phyloP scores from a whole-genome alignment of 2,113 vertebrate species.

The Caranx ignobilis region DNA sequence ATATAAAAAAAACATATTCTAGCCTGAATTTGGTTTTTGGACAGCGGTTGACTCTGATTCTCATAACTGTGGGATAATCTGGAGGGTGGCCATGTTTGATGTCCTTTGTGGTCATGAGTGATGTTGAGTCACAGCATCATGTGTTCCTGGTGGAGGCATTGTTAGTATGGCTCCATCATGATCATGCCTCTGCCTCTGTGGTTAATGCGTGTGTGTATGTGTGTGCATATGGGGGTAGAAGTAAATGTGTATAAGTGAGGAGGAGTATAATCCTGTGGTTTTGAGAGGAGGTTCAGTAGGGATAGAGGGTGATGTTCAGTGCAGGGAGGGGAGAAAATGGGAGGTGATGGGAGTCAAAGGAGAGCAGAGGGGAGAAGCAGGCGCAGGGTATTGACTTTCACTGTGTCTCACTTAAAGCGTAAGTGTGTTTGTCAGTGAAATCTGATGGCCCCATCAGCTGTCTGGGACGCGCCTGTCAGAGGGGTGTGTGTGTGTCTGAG shows the following conservation, averaged over 20 bases:
- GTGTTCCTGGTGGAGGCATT: conserved; percentile 53
- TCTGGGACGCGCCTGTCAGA: conserved; percentile 85
- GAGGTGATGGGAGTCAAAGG: conserved; percentile 53
- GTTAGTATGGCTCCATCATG: conserved; percentile 58
- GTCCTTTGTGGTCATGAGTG: conserved; percentile 54
- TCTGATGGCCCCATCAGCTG: conserved; percentile 90
- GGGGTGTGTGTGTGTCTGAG: conserved; percentile 2
- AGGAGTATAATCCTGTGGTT: conserved; percentile 55
- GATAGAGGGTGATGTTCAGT: conserved; percentile 44
- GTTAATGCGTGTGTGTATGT: conserved; percentile 40
- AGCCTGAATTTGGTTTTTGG: conserved; percentile 22
- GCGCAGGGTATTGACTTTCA: conserved; percentile 90
- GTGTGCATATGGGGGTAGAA: not conserved
- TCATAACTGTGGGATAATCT: conserved; percentile 47
- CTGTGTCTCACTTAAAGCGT: conserved; percentile 89
- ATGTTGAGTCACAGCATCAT: conserved; percentile 70
- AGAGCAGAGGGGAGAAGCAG: conserved; percentile 62
- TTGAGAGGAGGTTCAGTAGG: conserved; percentile 45
- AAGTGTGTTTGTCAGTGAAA: conserved; percentile 94
- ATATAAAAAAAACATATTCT: conserved; percentile 4
- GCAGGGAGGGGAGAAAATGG: conserved; percentile 33
- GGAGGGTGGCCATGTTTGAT: conserved; percentile 60
- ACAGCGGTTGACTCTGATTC: conserved; percentile 39
- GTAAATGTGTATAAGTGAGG: conserved; percentile 12
- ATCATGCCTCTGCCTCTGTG: conserved; percentile 50